These are phyloP conservation scores for Pandemis corylana DNA, from an alignment of 2,888 invertebrate genomes.

Conservation along the genomic window DNA sequence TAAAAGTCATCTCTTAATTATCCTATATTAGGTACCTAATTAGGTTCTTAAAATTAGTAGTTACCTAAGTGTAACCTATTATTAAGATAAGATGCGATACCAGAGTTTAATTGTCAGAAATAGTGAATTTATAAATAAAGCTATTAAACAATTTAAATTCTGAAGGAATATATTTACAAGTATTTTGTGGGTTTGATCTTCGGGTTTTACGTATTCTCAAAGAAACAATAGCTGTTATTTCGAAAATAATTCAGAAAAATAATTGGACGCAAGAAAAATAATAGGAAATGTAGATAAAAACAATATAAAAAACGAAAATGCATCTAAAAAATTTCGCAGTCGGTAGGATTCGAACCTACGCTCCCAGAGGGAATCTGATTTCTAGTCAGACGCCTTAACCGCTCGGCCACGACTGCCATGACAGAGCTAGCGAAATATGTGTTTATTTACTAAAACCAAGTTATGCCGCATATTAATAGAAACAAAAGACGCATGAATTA, in stretches of 20 bases:
- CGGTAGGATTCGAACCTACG: conserved; percentile 96
- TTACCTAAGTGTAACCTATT: no score
- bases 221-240: background rate
- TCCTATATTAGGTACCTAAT: no score
- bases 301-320: background rate
- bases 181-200: background rate
- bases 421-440: rapidly evolving
- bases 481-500: background rate
- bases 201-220: background rate
- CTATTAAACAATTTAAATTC: no score
- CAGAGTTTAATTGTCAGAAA: no score
- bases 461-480: background rate
- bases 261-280: background rate
- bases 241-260: no score
- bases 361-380: conserved; percentile 96
- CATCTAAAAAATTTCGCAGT: conserved; percentile 83
- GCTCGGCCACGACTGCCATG: conserved; percentile 52
- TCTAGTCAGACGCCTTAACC: conserved; percentile 96
- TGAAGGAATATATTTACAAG: background rate
- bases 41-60: no score
- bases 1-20: no score
- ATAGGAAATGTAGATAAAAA: background rate
- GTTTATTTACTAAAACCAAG: background rate
- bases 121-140: no score
- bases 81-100: background rate